phyloP scores from a whole-genome alignment of 2,888 invertebrate species.

The Encarsia formosa region DNA sequence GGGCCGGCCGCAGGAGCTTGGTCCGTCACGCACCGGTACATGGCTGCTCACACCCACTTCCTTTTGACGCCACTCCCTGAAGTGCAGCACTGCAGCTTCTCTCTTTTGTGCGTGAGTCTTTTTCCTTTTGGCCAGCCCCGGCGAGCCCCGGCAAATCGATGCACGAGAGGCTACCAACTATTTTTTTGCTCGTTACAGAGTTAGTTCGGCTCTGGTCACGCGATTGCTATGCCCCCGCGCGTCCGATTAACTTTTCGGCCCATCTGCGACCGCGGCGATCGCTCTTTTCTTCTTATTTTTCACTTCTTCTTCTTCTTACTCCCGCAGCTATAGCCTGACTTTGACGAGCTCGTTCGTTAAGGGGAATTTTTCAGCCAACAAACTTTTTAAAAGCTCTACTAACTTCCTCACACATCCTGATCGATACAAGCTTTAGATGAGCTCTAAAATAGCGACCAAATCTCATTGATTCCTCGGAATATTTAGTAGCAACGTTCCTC shows the following conservation, averaged over 20 bases:
- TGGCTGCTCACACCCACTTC: slow-evolving; percentile 51
- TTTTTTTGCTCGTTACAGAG: slow-evolving; percentile 21
- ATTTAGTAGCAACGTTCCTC: no score
- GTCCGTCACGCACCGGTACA: slow-evolving; percentile 38
- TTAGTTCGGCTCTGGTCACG: slow-evolving; percentile 16
- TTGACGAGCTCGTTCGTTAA: background rate
- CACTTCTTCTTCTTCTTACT: background rate
- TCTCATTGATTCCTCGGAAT: no score
- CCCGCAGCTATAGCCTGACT: background rate
- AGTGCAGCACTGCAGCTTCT: background rate
- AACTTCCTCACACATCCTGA: no score
- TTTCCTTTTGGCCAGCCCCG: background rate
- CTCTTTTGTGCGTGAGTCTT: background rate
- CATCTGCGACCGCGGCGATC: slow-evolving; percentile 17
- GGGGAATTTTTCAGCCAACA: no score
- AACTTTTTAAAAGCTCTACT: no score
- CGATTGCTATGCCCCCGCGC: slow-evolving; percentile 19
- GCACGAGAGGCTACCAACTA: background rate
- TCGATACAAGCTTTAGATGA: no score
- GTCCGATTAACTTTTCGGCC: slow-evolving; percentile 27
- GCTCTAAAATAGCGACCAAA: no score
- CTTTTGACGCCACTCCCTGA: slow-evolving; percentile 52
- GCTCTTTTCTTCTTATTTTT: no score
- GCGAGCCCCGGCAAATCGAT: slow-evolving; percentile 8
- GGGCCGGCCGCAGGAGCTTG: background rate